phyloP scores from a whole-genome alignment of 2,113 vertebrate species.

The Cottus gobio region DNA sequence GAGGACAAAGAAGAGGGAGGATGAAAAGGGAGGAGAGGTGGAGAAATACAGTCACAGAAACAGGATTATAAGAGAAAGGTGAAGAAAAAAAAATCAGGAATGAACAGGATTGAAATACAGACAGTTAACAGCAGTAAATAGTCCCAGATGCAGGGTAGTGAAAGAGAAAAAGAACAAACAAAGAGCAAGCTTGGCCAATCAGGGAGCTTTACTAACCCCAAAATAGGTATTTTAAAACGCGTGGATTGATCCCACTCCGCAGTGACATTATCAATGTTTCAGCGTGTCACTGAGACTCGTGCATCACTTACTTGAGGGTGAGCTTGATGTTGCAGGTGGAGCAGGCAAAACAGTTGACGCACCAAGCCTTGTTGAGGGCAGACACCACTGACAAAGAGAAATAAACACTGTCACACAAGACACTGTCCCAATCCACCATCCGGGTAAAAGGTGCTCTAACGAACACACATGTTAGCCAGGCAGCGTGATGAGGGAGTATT shows the following conservation, averaged over 20 bases:
- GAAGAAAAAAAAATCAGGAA: slow-evolving; percentile 21
- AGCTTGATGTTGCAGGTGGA: slow-evolving; percentile 98
- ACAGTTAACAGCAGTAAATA: slow-evolving; percentile 22
- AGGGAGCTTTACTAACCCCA: background rate
- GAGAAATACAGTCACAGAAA: slow-evolving; percentile 17
- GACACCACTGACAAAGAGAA: slow-evolving; percentile 89
- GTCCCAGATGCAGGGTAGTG: background rate
- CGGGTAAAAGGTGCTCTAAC: background rate
- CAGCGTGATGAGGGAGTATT: background rate
- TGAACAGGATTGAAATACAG: slow-evolving; percentile 16
- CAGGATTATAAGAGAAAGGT: slow-evolving; percentile 14
- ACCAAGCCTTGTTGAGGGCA: slow-evolving; percentile 99
- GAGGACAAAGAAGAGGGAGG: background rate
- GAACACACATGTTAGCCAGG: background rate
- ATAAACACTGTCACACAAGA: slow-evolving; percentile 27
- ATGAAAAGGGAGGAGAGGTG: background rate
- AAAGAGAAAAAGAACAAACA: slow-evolving; percentile 24
- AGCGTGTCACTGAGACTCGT: background rate
- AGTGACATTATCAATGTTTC: background rate
- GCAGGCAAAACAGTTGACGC: slow-evolving; percentile 96
- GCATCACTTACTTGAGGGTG: slow-evolving; percentile 93
- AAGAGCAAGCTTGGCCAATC: background rate
- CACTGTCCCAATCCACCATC: background rate
- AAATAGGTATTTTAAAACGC: background rate
- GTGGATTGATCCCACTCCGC: background rate